phyloP scores from a whole-genome alignment of 2,797 vertebrate genomes.

The Enteromius fasciolatus region DNA sequence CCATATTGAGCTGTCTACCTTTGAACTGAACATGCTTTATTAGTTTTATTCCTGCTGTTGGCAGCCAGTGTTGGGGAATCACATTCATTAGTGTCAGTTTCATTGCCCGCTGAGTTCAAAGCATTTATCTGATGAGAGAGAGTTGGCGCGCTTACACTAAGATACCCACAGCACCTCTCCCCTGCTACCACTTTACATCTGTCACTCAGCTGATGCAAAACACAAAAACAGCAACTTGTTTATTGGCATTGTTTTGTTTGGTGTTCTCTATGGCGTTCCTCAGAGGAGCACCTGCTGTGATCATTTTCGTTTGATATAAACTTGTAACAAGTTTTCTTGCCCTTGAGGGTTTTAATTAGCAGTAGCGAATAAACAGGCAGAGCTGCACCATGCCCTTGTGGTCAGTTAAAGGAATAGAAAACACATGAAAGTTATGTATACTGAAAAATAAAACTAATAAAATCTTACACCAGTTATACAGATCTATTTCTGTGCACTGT shows the following conservation, averaged over 20 bases:
- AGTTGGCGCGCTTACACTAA: conserved; percentile 64
- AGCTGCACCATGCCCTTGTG: conserved; percentile 24
- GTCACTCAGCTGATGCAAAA: conserved; percentile 67
- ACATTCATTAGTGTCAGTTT: conserved; percentile 76
- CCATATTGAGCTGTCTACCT: conserved; percentile 59
- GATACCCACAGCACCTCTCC: conserved; percentile 66
- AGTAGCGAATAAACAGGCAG: conserved; percentile 17
- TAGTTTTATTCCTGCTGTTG: conserved; percentile 71
- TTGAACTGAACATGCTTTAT: conserved; percentile 63
- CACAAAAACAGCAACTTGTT: conserved; percentile 65
- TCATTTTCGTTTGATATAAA: conserved; percentile 61
- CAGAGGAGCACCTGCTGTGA: conserved; percentile 56
- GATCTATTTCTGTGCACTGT: not conserved
- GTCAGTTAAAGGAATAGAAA: conserved; percentile 16
- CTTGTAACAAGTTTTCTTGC: conserved; percentile 29
- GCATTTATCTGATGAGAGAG: conserved; percentile 65
- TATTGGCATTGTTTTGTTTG: conserved; percentile 65
- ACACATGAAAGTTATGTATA: conserved; percentile 26
- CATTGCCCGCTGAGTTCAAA: conserved; percentile 70
- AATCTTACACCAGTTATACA: not conserved
- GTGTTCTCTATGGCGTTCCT: conserved; percentile 58
- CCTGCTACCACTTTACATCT: conserved; percentile 65
- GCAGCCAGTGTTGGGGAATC: conserved; percentile 68
- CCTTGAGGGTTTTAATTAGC: conserved; percentile 50
- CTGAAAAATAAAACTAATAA: conserved; percentile 9